A percentile compares a stretch with the other conserved stretches of the same genome.
Conservation (phyloP, 2,113 vertebrate species). For the Odontophorus gujanensis region DNA sequence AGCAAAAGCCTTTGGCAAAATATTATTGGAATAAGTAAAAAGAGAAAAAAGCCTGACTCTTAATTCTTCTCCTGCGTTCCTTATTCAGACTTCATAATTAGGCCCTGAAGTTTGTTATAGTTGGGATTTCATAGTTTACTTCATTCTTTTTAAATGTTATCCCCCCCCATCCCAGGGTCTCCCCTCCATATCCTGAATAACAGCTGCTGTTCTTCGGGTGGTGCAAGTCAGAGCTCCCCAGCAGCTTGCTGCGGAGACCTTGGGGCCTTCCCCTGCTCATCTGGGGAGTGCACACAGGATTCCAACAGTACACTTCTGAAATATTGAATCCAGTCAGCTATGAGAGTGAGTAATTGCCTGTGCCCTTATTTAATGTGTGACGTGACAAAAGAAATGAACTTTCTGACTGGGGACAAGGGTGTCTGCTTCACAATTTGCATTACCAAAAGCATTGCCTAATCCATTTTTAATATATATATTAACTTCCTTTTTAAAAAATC, state of each 20-base stretch:
- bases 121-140: not conserved
- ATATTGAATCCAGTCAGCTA: not conserved
- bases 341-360: not conserved
- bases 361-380: not conserved
- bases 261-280: not conserved
- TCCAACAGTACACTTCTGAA: not conserved
- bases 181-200: rapidly evolving
- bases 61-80: not conserved
- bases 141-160: not conserved
- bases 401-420: not conserved
- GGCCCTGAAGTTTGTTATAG: not conserved
- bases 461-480: not conserved
- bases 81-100: not conserved
- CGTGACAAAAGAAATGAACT: not conserved
- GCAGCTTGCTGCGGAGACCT: not conserved
- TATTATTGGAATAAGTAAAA: not conserved
- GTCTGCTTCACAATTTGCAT: not conserved
- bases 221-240: not conserved
- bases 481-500: not conserved
- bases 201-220: not conserved
- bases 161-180: no score
- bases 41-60: not conserved
- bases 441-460: not conserved
- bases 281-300: no score
- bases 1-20: constrained; percentile 16